Percentiles rank a stretch among this genome's conserved stretches.
These are phyloP conservation scores for Plestiodon gilberti DNA, from an alignment of 2,113 vertebrate species.

Conservation along the genomic window DNA sequence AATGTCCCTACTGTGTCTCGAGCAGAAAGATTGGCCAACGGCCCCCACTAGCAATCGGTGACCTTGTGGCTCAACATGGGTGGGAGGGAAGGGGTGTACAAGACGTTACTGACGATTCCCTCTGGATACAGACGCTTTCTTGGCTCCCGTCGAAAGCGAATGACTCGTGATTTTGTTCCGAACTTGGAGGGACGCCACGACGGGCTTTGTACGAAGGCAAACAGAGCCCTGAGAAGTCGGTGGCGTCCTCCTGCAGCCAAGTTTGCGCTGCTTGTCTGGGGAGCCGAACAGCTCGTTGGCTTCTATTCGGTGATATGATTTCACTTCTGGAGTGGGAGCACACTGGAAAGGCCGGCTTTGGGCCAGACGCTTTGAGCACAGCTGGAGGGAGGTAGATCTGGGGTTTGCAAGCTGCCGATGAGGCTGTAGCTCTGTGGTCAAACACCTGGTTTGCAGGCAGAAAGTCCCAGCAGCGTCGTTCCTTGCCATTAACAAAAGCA, in stretches of 20 bases:
- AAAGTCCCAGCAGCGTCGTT: too few species aligned
- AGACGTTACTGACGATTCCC: neutral
- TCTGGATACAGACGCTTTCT: neutral
- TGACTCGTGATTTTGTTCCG: neutral
- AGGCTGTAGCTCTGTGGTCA: too few species aligned
- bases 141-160: neutral
- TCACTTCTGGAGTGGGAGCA: neutral
- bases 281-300: neutral
- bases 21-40: neutral
- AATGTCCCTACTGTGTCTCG: neutral
- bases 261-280: rapidly evolving
- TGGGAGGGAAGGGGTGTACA: neutral
- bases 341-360: too few species aligned
- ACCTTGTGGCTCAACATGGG: neutral
- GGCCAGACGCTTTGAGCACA: too few species aligned
- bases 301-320: neutral
- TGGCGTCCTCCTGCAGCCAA: rapidly evolving
- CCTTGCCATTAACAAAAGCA: too few species aligned
- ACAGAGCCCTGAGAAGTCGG: rapidly evolving
- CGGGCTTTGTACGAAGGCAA: neutral
- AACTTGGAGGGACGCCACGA: neutral
- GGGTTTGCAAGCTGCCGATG: too few species aligned
- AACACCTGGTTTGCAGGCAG: too few species aligned
- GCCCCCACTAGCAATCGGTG: constrained; percentile 5
- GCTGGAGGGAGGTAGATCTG: too few species aligned